phyloP scores from a whole-genome alignment of 2,797 vertebrate genomes.

The Kryptolebias ocellatus region DNA sequence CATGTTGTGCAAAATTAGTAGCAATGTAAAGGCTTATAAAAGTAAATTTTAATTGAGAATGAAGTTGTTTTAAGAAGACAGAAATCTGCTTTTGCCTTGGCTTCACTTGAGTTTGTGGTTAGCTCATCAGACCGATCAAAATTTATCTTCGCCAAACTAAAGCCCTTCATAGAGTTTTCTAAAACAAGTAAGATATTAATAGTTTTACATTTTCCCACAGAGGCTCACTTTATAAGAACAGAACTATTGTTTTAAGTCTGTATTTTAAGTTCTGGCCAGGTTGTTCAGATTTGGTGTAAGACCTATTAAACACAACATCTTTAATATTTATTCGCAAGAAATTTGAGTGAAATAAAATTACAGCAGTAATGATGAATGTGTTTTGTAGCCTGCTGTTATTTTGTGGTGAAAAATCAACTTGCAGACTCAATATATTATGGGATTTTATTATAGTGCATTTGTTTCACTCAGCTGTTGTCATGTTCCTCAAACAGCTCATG shows the following conservation, averaged over 20 bases:
- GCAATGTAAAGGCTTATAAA: no score
- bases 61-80: no score
- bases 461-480: neutral
- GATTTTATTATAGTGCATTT: neutral
- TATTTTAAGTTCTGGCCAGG: slow-evolving; percentile 1
- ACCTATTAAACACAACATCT: neutral
- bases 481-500: neutral
- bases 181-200: no score
- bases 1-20: no score
- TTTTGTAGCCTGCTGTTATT: neutral
- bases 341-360: neutral
- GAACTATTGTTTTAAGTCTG: neutral
- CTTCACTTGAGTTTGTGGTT: no score
- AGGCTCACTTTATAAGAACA: no score
- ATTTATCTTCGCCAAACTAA: no score
- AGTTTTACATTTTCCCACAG: no score
- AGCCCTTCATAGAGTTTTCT: no score
- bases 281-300: neutral
- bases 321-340: neutral
- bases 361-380: neutral
- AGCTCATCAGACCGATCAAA: no score
- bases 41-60: no score
- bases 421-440: neutral
- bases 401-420: neutral
- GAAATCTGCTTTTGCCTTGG: no score